Conservation (phyloP, 2,113 vertebrate species). For the Hymenochirus boettgeri region DNA sequence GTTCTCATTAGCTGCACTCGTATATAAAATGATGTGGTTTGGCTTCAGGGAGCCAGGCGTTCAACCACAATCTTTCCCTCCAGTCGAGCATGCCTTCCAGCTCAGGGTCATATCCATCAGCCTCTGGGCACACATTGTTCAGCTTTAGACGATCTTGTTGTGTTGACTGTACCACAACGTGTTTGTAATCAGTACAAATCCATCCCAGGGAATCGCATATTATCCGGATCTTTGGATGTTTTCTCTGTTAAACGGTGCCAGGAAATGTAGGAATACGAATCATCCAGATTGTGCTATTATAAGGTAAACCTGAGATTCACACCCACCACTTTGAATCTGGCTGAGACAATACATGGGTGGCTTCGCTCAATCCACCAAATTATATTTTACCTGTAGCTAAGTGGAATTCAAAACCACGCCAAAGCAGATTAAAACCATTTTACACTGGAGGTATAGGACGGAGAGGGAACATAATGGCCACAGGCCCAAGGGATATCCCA, state of each 20-base stretch:
- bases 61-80: not conserved
- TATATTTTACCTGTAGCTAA: no score
- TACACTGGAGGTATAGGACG: no score
- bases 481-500: no score
- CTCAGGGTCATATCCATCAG: not conserved
- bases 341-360: no score
- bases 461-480: no score
- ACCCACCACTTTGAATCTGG: no score
- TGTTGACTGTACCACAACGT: not conserved
- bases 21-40: slow-evolving; percentile 1
- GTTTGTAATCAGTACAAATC: not conserved
- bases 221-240: not conserved
- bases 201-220: not conserved
- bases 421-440: no score
- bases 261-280: not conserved
- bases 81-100: not conserved
- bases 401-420: no score
- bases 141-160: not conserved
- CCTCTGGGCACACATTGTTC: not conserved
- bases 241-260: not conserved
- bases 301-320: no score
- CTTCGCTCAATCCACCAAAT: no score
- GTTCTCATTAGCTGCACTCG: not conserved
- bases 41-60: not conserved
- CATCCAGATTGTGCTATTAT: not conserved